A percentile compares a stretch with the other conserved stretches of the same genome.
Conservation (phyloP, 2,113 vertebrate species). For the Pogonocichla stellata region DNA sequence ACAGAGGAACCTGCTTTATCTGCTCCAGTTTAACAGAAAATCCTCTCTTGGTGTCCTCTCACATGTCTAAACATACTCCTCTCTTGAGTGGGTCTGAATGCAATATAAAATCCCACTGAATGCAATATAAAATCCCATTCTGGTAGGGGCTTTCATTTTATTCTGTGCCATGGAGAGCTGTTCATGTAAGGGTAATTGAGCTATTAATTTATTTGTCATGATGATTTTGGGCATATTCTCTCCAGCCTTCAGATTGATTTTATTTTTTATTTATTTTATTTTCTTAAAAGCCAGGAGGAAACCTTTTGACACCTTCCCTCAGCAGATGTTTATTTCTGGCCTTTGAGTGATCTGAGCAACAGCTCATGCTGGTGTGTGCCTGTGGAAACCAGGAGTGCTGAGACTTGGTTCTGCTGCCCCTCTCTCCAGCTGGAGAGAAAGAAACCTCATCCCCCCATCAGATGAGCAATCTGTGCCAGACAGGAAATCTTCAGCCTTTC, state of each 20-base stretch:
- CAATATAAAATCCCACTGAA: background rate
- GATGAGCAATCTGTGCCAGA: background rate
- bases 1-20: background rate
- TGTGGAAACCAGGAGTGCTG: background rate
- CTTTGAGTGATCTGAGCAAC: background rate
- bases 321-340: background rate
- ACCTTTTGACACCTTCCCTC: background rate
- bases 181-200: background rate
- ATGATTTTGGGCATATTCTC: background rate
- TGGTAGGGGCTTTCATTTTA: background rate
- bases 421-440: background rate
- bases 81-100: background rate
- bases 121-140: background rate
- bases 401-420: background rate
- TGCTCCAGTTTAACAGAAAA: background rate
- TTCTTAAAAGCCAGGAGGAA: background rate
- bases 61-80: background rate
- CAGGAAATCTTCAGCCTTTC: background rate
- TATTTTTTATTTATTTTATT: background rate
- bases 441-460: background rate
- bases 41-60: background rate
- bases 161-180: background rate
- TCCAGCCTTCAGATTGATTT: background rate
- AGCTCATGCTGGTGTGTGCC: background rate
- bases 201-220: background rate